phyloP scores from a whole-genome alignment of 2,888 invertebrate genomes.

The Drosophila paucipuncta region DNA sequence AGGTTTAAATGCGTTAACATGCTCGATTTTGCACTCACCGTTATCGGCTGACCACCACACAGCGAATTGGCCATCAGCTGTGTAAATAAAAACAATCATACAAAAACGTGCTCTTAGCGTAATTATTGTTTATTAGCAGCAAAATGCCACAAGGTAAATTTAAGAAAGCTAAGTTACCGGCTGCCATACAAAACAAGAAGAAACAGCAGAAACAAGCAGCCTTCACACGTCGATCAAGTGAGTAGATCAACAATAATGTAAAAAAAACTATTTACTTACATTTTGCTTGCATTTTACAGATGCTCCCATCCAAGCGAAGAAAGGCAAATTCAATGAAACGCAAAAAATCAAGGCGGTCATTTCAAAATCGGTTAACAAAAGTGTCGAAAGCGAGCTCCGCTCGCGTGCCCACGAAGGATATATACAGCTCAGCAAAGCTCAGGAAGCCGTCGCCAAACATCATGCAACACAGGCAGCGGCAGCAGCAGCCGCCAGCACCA shows the following conservation, averaged over 20 bases:
- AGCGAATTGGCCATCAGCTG: conserved; percentile 36
- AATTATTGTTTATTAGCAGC: background rate
- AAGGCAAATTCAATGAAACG: conserved; percentile 87
- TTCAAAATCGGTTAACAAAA: conserved; percentile 88
- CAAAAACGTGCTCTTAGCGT: conserved; percentile 43
- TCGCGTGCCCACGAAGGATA: conserved; percentile 86
- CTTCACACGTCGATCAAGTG: conserved; percentile 87
- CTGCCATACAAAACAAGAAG: conserved; percentile 86
- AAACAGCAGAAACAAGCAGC: conserved; percentile 86
- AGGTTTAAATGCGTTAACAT: background rate
- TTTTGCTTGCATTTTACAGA: conserved; percentile 86
- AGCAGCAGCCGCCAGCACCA: conserved; percentile 52
- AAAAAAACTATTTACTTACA: background rate
- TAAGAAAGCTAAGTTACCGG: conserved; percentile 87
- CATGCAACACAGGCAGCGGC: conserved; percentile 71
- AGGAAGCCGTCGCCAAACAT: conserved; percentile 86
- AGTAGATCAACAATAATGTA: conserved; percentile 72
- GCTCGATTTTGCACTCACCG: background rate
- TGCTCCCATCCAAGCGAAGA: conserved; percentile 88
- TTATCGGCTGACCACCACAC: conserved; percentile 34
- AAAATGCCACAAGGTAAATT: conserved; percentile 88
- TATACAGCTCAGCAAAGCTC: conserved; percentile 86
- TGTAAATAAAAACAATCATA: conserved; percentile 23
- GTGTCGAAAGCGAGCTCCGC: conserved; percentile 88
- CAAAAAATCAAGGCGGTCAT: conserved; percentile 88